A percentile compares a stretch with the other conserved stretches of the same genome.
Evolutionary conservation across 2,113 vertebrate genomes (phyloP).

Genomic region (Chlorocebus sabaeus): DNA sequence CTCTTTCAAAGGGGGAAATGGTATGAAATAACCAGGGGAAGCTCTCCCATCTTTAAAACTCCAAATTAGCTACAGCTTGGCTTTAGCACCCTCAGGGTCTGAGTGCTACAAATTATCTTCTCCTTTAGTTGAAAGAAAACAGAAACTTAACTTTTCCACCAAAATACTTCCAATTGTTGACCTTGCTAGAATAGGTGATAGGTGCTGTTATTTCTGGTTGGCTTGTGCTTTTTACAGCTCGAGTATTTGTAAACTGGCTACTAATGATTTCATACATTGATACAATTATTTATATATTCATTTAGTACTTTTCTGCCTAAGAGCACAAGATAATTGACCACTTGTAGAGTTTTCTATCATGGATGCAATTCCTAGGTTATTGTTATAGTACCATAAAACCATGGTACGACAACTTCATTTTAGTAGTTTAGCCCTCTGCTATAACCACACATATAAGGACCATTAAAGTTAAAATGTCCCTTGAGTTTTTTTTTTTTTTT

Average conservation of each 20-base stretch:
- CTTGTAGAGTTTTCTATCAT: slow-evolving; percentile 16
- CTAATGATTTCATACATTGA: background rate
- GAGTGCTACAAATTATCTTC: slow-evolving; percentile 63
- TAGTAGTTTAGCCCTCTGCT: slow-evolving; percentile 28
- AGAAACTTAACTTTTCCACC: slow-evolving; percentile 58
- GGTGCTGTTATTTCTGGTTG: background rate
- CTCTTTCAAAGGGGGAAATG: slow-evolving; percentile 71
- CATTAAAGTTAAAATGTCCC: slow-evolving; percentile 50
- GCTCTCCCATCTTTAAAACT: slow-evolving; percentile 62
- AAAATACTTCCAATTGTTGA: slow-evolving; percentile 55
- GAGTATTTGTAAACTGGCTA: background rate
- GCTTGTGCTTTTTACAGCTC: background rate
- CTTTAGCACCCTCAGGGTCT: slow-evolving; percentile 54
- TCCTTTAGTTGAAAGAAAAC: slow-evolving; percentile 65
- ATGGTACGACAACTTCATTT: slow-evolving; percentile 19
- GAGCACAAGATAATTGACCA: background rate
- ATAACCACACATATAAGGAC: background rate
- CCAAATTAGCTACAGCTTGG: background rate
- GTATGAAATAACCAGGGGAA: slow-evolving; percentile 73
- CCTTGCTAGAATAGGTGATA: slow-evolving; percentile 37
- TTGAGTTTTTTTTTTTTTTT: background rate
- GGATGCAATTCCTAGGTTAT: slow-evolving; percentile 33
- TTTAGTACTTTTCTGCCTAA: slow-evolving; percentile 28
- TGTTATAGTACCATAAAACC: slow-evolving; percentile 33
- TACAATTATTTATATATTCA: background rate